phyloP scores from a whole-genome alignment of 2,888 invertebrate species.

The Lasioglossum figueresi region DNA sequence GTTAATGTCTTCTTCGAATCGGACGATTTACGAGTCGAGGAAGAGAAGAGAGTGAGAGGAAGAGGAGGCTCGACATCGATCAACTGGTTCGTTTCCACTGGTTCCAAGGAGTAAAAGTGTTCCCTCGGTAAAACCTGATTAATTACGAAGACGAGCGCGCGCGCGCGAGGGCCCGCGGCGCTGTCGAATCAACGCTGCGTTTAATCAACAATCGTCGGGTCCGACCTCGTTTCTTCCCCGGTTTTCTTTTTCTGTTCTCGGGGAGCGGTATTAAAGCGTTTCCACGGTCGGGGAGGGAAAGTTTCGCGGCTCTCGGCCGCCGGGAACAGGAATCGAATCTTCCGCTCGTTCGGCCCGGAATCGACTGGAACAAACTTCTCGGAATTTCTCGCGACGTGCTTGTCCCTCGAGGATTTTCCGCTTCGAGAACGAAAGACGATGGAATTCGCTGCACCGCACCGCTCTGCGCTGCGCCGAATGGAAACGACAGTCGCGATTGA shows the following conservation, averaged over 20 bases:
- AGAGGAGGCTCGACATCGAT: not conserved
- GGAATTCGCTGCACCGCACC: not conserved
- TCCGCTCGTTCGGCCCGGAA: not conserved
- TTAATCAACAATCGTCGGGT: not conserved
- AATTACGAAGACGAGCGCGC: not conserved
- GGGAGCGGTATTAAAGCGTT: not conserved
- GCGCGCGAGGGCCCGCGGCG: not conserved
- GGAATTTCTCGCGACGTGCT: constrained; percentile 1
- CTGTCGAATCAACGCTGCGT: constrained; percentile 3
- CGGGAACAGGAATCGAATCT: constrained; percentile 12
- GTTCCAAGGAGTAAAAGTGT: not conserved
- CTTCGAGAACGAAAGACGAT: not conserved
- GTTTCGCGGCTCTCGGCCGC: not conserved
- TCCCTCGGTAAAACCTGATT: not conserved
- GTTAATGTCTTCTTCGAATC: not conserved
- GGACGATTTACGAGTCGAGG: not conserved
- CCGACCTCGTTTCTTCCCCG: not conserved
- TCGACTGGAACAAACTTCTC: constrained; percentile 9
- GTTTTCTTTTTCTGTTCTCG: not conserved
- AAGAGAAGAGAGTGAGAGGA: not conserved
- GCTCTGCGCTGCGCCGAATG: not conserved
- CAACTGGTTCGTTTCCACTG: not conserved
- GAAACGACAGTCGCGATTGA: constrained; percentile 3
- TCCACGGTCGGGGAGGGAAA: not conserved
- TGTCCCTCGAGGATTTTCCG: not conserved